Evolutionary conservation across 2,113 vertebrate species (phyloP).

Genomic region (Apistogramma diplotaenia): DNA sequence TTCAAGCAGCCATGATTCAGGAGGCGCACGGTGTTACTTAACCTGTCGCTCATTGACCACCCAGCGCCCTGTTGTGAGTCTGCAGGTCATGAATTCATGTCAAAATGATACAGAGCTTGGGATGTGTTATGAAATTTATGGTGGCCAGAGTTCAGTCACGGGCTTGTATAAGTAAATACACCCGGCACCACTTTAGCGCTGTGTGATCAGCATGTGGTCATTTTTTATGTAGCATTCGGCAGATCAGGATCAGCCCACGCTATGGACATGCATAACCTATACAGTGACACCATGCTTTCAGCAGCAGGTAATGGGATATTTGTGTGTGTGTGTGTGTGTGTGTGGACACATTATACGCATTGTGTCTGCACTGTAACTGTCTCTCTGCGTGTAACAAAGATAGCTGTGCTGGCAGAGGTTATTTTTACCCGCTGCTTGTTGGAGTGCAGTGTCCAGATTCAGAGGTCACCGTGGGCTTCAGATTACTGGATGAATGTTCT

Average conservation of each 20-base stretch:
- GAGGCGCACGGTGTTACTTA: background rate
- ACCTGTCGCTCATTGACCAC: background rate
- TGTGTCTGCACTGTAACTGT: background rate
- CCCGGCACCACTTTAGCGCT: background rate
- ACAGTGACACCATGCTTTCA: background rate
- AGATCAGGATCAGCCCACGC: background rate
- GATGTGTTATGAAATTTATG: background rate
- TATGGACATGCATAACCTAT: background rate
- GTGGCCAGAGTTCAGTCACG: conserved; percentile 6
- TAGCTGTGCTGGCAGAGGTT: background rate
- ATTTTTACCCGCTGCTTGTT: conserved; percentile 41
- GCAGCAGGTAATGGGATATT: background rate
- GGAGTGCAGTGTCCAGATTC: background rate
- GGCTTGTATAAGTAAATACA: background rate
- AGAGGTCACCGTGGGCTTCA: conserved; percentile 48
- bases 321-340: background rate
- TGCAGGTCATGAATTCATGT: background rate
- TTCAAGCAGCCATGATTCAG: background rate
- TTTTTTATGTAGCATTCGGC: background rate
- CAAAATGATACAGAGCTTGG: background rate
- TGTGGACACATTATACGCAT: background rate
- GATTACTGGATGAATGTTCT: conserved; percentile 29
- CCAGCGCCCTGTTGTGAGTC: background rate
- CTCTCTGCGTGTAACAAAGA: background rate
- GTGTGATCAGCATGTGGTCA: background rate